Base-by-base conservation (phyloP, 2,888 invertebrate genomes). In the Chloroclystis v-ata region DNA sequence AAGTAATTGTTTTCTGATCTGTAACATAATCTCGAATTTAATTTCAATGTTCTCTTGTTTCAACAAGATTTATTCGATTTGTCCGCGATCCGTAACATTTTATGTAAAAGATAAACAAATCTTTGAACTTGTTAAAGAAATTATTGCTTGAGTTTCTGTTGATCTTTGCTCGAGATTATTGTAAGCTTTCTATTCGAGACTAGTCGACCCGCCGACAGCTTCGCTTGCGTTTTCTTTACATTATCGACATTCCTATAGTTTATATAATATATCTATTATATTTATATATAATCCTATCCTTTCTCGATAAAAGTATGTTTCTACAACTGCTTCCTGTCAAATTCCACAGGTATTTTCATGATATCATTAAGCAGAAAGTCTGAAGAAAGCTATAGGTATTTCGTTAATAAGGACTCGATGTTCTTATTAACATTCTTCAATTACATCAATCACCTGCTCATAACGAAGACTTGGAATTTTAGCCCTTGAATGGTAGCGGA, bases 371-470 rank as follows among this genome's bases (percentile, higher is more conserved):
- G 29, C 25, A 42, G 24, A 41, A 33, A 38, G 12, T 44, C 44
- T 42, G 24, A 10, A 20, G 10, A 20, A 9, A 30, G 16, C 3
- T 26, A n/a, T 45, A 45, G n/a, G n/a, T n/a, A n/a, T n/a, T n/a
- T n/a, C n/a, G n/a, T n/a, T n/a, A 44, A 33, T 37, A 26, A 11
- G 32, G 45, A 38, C 42, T 28, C 42, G 32, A 42, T 43, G 35
- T 50, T 16, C 45, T 38, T 42, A 49, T 49, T 38, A 49, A 35
- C 38, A 46, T 45, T 49, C 45, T 46, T 35, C 38, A 49, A 42
- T 45, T 46, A 49, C 38, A 49, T 45, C 42, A 43, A 49, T 49
- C 45, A 49, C 25, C 49, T 41, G 41, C 49, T 49, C 38, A 6
- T 16, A n/a, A 16, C 9, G 13, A 33, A 14, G n/a, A n/a, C 32